Evolutionary conservation across 1,140 invertebrate species (phyloP).

Genomic region (Lasioglossum albipes): DNA sequence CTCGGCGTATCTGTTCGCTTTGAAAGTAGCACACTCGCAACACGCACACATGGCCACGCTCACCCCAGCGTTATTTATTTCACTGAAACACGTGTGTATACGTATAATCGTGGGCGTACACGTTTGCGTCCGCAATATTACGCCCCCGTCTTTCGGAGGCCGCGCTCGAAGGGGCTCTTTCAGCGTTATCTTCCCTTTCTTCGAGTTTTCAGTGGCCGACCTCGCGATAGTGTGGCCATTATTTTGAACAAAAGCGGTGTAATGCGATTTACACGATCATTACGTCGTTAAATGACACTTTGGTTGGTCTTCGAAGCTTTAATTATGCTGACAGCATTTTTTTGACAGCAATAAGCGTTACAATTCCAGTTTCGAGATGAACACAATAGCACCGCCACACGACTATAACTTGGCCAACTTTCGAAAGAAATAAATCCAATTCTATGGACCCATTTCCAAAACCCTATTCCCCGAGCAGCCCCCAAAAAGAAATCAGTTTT

Average conservation of each 20-base stretch:
- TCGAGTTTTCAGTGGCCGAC: background rate
- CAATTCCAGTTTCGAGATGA: too few species aligned
- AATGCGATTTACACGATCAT: too few species aligned
- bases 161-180: slow-evolving; percentile 18
- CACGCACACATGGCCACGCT: background rate
- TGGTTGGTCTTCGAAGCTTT: too few species aligned
- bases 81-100: background rate
- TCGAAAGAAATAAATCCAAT: too few species aligned
- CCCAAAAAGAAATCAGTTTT: too few species aligned
- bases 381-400: too few species aligned
- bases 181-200: slow-evolving; percentile 11
- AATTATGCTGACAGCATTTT: too few species aligned
- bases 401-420: too few species aligned
- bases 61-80: background rate
- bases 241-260: background rate
- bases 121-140: slow-evolving; percentile 44
- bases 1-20: slow-evolving; percentile 48
- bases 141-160: slow-evolving; percentile 45
- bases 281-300: too few species aligned
- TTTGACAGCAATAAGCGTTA: too few species aligned
- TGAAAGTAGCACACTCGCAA: slow-evolving; percentile 45
- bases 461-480: too few species aligned
- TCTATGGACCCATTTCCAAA: too few species aligned
- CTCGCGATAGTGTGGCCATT: background rate
- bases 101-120: slow-evolving; percentile 9